phyloP scores from a whole-genome alignment of 2,113 vertebrate species.

The Phyllostomus hastatus region DNA sequence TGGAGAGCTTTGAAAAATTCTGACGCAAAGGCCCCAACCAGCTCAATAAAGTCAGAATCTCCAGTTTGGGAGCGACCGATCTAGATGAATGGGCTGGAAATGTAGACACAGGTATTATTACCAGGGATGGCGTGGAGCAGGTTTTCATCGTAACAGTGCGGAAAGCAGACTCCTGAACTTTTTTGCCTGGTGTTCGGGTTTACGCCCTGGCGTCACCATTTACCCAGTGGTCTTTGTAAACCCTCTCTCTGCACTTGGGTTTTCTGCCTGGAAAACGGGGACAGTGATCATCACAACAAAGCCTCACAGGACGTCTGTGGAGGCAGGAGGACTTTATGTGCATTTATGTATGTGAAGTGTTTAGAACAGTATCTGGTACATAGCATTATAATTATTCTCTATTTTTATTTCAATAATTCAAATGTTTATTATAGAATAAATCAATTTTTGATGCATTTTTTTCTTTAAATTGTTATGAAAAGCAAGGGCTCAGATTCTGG shows the following conservation, averaged over 20 bases:
- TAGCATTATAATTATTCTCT: not conserved
- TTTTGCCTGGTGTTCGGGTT: not conserved
- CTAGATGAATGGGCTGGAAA: not conserved
- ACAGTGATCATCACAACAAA: not conserved
- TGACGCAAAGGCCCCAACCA: not conserved
- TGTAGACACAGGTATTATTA: not conserved
- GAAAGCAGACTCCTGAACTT: not conserved
- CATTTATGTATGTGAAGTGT: not conserved
- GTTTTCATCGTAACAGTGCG: not conserved
- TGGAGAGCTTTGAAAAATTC: not conserved
- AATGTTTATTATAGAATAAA: not conserved
- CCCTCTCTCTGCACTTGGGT: not conserved
- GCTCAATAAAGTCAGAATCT: not conserved
- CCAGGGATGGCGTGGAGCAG: not conserved
- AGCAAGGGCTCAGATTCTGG: not conserved
- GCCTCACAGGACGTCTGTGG: not conserved
- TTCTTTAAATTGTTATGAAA: not conserved
- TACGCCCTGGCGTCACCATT: not conserved
- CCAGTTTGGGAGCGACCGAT: not conserved
- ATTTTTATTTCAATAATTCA: not conserved
- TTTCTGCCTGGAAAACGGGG: constrained; percentile 22
- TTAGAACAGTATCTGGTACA: not conserved
- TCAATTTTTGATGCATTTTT: not conserved
- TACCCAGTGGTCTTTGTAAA: constrained; percentile 8
- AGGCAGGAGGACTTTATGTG: not conserved